phyloP scores from a whole-genome alignment of 2,113 vertebrate species.

The Notothenia rossii region DNA sequence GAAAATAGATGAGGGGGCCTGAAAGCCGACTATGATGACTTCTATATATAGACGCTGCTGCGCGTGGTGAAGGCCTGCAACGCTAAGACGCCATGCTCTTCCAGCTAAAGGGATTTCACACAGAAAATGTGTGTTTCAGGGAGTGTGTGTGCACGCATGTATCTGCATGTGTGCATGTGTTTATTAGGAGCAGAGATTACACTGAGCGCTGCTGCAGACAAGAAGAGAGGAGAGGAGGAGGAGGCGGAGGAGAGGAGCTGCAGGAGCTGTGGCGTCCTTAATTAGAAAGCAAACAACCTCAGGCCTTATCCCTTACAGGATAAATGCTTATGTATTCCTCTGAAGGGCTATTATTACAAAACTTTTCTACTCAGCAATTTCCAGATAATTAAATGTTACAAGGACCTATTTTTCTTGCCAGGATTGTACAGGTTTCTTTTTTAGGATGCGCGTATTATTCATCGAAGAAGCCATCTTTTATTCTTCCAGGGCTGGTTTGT shows the following conservation, averaged over 20 bases:
- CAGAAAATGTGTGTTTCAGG: slow-evolving; percentile 38
- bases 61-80: slow-evolving; percentile 67
- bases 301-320: slow-evolving; percentile 63
- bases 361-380: slow-evolving; percentile 73
- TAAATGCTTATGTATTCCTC: slow-evolving; percentile 74
- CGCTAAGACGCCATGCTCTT: slow-evolving; percentile 75
- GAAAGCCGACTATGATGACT: slow-evolving; percentile 81
- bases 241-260: slow-evolving; percentile 68
- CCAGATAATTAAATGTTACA: slow-evolving; percentile 70
- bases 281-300: slow-evolving; percentile 81
- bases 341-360: slow-evolving; percentile 69
- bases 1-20: slow-evolving; percentile 75
- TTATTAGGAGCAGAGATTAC: slow-evolving; percentile 75
- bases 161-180: slow-evolving; percentile 63
- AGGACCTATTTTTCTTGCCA: slow-evolving; percentile 57
- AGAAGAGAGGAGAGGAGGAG: slow-evolving; percentile 65
- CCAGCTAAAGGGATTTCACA: slow-evolving; percentile 82
- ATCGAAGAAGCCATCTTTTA: slow-evolving; percentile 26
- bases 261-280: slow-evolving; percentile 71
- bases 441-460: slow-evolving; percentile 41
- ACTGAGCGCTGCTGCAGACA: slow-evolving; percentile 72
- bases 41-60: slow-evolving; percentile 80
- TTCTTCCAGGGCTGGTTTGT: slow-evolving; percentile 3
- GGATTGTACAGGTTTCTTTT: slow-evolving; percentile 43
- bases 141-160: slow-evolving; percentile 31